These are phyloP conservation scores for Neoniphon sammara DNA, from an alignment of 2,797 vertebrate genomes.

Conservation along the genomic window DNA sequence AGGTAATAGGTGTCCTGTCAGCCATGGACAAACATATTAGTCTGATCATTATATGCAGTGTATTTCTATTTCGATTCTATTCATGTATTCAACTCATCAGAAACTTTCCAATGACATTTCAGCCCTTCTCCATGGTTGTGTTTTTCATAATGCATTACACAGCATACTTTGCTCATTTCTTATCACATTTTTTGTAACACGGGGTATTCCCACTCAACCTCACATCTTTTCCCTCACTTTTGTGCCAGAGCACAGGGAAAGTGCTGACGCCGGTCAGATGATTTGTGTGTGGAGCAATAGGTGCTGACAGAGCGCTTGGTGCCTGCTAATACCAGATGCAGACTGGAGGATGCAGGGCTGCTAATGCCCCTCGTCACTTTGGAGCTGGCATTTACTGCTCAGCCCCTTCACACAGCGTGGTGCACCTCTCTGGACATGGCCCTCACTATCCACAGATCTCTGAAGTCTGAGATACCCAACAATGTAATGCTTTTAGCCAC, in stretches of 20 bases:
- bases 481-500: slow-evolving; percentile 53
- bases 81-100: too few relatives aligned
- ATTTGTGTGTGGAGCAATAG: slow-evolving; percentile 62
- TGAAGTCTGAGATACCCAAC: slow-evolving; percentile 24
- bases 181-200: neutral
- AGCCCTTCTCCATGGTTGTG: too few relatives aligned
- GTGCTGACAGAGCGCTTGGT: slow-evolving; percentile 68
- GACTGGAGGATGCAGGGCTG: slow-evolving; percentile 63
- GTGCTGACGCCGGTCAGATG: slow-evolving; percentile 41
- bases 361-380: slow-evolving; percentile 60
- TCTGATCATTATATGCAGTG: neutral
- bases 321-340: slow-evolving; percentile 70
- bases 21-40: neutral
- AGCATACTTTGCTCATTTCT: neutral
- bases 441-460: slow-evolving; percentile 27
- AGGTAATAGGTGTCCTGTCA: neutral
- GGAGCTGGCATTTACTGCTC: slow-evolving; percentile 26
- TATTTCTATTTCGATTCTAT: neutral
- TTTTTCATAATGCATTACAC: too few relatives aligned
- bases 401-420: slow-evolving; percentile 16
- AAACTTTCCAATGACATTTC: too few relatives aligned
- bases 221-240: slow-evolving; percentile 5
- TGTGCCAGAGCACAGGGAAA: slow-evolving; percentile 24
- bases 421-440: neutral
- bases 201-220: neutral